Evolutionary conservation across 2,113 vertebrate species (phyloP), one percentile per base, ranked within the genome.

Genomic region (Poecile atricapillus): DNA sequence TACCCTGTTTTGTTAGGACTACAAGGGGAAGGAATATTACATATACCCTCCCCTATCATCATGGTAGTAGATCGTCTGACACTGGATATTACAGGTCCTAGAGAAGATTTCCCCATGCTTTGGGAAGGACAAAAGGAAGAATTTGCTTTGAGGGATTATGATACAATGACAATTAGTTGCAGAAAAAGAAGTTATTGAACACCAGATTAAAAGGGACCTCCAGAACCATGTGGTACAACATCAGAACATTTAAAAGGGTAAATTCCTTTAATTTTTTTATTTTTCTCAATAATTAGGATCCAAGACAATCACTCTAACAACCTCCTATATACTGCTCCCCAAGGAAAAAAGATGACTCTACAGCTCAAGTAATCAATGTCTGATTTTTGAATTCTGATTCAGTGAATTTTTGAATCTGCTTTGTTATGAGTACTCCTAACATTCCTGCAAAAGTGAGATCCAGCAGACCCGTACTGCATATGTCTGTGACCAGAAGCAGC

Each of bases 391-490:
- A 60, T 35, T 91, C 11, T 23, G 15, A 60, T 68, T 60, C 27
- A 41, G 24, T 24, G 35, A 59, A n/a, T 35, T 92, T 60, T 58
- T 62, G 41, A 31, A 50, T 85, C 60, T 63, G 39, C 9, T 68
- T 94, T 67, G 27, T 70, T 77, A 12, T 0, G 0, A 46, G 5
- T 28, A 37, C 4, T 6, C 22, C 5, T 2, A 24, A 2, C 17
- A 33, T 13, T 50, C 33, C 22, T 58, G 13, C 1, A 1, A 18
- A 65, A 41, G 28, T 58, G 68, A 63, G 53, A 52, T 20, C 27
- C 65, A 52, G 56, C 12, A 93, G 81, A 75, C 13, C 44, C 0
- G 0, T n/a, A 8, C 17, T 2, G 1, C 39, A 0, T 15, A n/a
- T 33, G 5, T 43, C 35, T 39, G 56, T 44, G 50, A 50, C 25